These are phyloP conservation scores for Harpalus rubripes DNA, from an alignment of 2,888 invertebrate species.

Conservation along the genomic window DNA sequence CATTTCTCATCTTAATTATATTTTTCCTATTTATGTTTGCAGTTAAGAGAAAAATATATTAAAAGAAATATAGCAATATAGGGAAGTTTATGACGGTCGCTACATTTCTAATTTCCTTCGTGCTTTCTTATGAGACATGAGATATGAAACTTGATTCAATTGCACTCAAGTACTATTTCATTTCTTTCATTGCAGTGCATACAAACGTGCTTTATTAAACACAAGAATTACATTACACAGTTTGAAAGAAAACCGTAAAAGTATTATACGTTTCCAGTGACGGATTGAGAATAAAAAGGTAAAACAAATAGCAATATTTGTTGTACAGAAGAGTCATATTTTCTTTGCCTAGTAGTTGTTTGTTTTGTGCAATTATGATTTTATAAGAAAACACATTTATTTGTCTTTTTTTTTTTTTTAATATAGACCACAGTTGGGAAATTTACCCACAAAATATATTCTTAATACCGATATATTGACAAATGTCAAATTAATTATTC, in stretches of 20 bases:
- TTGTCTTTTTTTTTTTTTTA: too few relatives aligned
- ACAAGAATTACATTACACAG: neutral
- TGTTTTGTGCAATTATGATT: too few relatives aligned
- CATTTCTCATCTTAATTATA: slow-evolving; percentile 4
- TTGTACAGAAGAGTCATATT: too few relatives aligned
- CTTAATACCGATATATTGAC: too few relatives aligned
- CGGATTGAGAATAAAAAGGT: neutral
- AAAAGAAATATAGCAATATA: slow-evolving; percentile 2
- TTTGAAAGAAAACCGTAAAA: neutral
- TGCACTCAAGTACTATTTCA: neutral
- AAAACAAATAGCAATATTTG: too few relatives aligned
- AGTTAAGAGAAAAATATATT: neutral
- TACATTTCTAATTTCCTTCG: neutral
- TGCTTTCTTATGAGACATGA: slow-evolving; percentile 9
- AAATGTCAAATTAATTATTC: too few relatives aligned
- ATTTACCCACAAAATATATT: too few relatives aligned
- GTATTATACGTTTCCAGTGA: neutral
- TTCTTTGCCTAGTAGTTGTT: too few relatives aligned
- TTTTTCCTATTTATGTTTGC: neutral
- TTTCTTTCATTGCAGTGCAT: slow-evolving; percentile 6
- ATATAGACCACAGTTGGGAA: too few relatives aligned
- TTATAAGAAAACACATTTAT: too few relatives aligned
- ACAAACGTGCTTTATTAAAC: slow-evolving; percentile 1
- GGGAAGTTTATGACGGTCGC: neutral
- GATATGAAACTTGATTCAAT: slow-evolving; percentile 23